Conservation (phyloP, 2,888 invertebrate genomes). For the Nymphalis urticae region DNA sequence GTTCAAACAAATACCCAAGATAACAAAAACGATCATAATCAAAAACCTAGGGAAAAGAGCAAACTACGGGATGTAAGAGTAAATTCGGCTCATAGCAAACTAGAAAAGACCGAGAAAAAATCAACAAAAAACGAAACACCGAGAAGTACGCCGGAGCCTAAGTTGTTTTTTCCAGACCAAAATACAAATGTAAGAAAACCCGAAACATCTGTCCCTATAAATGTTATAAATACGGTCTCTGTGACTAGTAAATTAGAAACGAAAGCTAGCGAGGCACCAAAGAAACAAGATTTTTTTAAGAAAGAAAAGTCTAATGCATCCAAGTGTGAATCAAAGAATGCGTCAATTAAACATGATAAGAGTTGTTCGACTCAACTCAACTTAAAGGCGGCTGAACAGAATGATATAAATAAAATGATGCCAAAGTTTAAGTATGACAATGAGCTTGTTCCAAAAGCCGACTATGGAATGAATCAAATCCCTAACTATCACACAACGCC, state of each 20-base stretch:
- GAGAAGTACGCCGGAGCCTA: constrained; percentile 70
- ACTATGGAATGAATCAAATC: constrained; percentile 84
- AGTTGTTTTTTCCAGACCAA: constrained; percentile 75
- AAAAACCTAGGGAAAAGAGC: constrained; percentile 72
- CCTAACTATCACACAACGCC: constrained; percentile 85
- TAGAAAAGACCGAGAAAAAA: constrained; percentile 74
- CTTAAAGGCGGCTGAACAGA: constrained; percentile 68
- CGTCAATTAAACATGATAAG: constrained; percentile 73
- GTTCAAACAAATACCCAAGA: constrained; percentile 59
- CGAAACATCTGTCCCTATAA: constrained; percentile 73
- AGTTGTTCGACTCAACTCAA: constrained; percentile 64
- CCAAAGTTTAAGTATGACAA: constrained; percentile 79
- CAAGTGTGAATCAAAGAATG: constrained; percentile 65
- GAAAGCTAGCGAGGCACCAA: constrained; percentile 67
- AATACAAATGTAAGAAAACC: constrained; percentile 63
- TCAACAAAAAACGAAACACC: constrained; percentile 65
- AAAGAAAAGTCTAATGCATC: constrained; percentile 71
- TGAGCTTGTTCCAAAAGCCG: constrained; percentile 81
- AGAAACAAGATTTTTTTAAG: constrained; percentile 79
- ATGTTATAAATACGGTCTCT: constrained; percentile 70
- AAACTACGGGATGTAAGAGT: constrained; percentile 74
- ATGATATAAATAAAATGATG: constrained; percentile 79
- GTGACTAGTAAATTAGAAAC: constrained; percentile 66
- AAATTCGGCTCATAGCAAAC: constrained; percentile 75
- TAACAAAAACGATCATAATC: constrained; percentile 60